Evolutionary conservation across 2,797 vertebrate species (phyloP), one percentile per base, ranked within the genome.

Genomic region (Kryptopterus vitreolus): DNA sequence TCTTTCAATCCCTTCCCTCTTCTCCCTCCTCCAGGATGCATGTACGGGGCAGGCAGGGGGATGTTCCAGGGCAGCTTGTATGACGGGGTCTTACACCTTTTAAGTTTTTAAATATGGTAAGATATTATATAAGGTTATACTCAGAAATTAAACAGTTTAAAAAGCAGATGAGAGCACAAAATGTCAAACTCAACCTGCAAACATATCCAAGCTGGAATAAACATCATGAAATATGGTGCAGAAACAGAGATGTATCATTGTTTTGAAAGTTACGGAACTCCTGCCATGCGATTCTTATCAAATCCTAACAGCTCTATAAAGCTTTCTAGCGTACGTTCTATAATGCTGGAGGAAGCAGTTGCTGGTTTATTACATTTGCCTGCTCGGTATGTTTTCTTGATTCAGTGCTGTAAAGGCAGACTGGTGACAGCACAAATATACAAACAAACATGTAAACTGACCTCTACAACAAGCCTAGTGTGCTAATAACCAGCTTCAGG

Each of bases 401-500:
- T 29, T 70, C 68, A 31, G 46, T 70, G 46, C 46, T 70, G 26
- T 52, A 46, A 29, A 50, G 20, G 24, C 68, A 70, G 26, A 31
- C 46, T 12, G 15, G 22, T 31, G 68, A 52, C 9, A 18, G 68
- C 22, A 12, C 16, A 31, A 26, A 52, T 20, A 52, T 31, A 70
- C 46, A 52, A 9, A 48, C 20, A 52, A 31, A 70, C 88, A 93
- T 92, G 91, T 91, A 94, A 95, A 95, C 92, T 92, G 93, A 80
- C 93, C 89, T 89, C 86, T 86, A 92, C 92, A 93, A 90, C 85
- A 85, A 88, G 86, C 89, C 91, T 86, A 88, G 89, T 92, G 87
- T 92, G 93, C 91, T 94, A 94, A 95, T 91, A 91, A 87, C n/a
- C 91, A 91, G 89, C 88, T 90, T 91, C 80, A 72, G 89, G 89